Evolutionary conservation across 2,113 vertebrate genomes (phyloP), one percentile per base, ranked within the genome.

Genomic region (Petaurus breviceps): DNA sequence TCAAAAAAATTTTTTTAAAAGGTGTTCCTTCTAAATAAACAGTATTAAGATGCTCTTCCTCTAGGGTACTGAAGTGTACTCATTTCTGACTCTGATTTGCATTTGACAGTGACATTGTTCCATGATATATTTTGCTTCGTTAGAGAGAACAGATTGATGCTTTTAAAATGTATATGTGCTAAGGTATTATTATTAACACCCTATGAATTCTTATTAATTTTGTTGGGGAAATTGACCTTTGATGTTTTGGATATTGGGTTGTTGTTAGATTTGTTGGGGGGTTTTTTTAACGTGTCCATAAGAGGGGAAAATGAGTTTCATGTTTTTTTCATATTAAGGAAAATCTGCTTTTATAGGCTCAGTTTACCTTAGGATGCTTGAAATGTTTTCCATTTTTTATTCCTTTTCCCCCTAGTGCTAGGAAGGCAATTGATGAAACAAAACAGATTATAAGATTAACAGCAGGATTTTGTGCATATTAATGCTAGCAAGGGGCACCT

Each of bases 401-500:
- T 93, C 90, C 91, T 96, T 97, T 97, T 95, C 91, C 49, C 92
- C 96, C 94, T 77, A 77, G 97, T 95, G 91, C 94, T 97, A 97
- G 96, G 95, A 97, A 97, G 95, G 97, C 98, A 97, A 95, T 92
- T 91, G 97, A 96, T 96, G 97, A 96, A 98, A 97, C 96, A 96
- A 98, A 98, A 97, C 96, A 96, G 97, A 98, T 98, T 97, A 95
- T 97, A 94, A 97, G 97, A 97, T 97, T 95, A 97, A 95, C 97
- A 53, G 97, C 95, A 49, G 98, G 97, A 96, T 96, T 95, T 97
- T 95, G 97, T 97, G 98, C 98, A 96, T 97, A 96, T 98, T 97
- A 96, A 97, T 97, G 95, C 94, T 28, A 94, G 95, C 3, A 95
- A 96, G 96, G 96, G 95, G 92, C 97, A 94, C 96, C n/a, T 97